Evolutionary conservation across 53 echinoderm and acorn worm species (phyloP), one percentile per base, ranked within the genome.

Genomic region (Holothuria leucospilota): DNA sequence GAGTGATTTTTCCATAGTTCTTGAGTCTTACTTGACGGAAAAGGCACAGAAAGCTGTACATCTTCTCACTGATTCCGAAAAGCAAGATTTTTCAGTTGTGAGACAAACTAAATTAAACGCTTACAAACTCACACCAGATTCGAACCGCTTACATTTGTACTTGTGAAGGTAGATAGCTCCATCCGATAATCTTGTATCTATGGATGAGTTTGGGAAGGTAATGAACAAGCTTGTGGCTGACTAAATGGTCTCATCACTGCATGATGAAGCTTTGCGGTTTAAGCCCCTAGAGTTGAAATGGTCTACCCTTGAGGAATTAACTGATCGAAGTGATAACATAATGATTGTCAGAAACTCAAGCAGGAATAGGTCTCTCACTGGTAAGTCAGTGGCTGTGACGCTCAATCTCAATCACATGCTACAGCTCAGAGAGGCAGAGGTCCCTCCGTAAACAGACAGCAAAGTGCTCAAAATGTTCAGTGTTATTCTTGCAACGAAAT

Each of bases 31-130:
- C 66, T 51, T 89, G 18, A 89, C 89, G 14, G 89, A 85, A 12
- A 89, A 89, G 46, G 89, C 89, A 40, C 92, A 92, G 34, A 86
- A 82, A 34, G 86, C 86, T 52, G 86, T 89, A 58, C 82, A 92
- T 49, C 41, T 82, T 15, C 56, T 89, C 39, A 82, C 64, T 13
- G 87, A 86, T 16, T 26, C 52, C 8, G 81, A 92, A 13, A 92
- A 72, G 42, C 10, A 34, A 18, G 62, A 86, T 16, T 89, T 89
- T 67, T 39, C 69, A 38, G 56, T 16, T 20, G 85, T 89, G 41
- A 82, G 64, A 24, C 62, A 86, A 15, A 86, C 86, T 24, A 89
- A 89, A 13, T 51, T 72, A 18, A 73, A 71, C 13, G 39, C 89
- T 11, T 92, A 92, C 62, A 51, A 89, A 12, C 61, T 92, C 24